These are phyloP conservation scores for Hydropsyche tenuis DNA, from an alignment of 1,140 invertebrate genomes.

Conservation along the genomic window DNA sequence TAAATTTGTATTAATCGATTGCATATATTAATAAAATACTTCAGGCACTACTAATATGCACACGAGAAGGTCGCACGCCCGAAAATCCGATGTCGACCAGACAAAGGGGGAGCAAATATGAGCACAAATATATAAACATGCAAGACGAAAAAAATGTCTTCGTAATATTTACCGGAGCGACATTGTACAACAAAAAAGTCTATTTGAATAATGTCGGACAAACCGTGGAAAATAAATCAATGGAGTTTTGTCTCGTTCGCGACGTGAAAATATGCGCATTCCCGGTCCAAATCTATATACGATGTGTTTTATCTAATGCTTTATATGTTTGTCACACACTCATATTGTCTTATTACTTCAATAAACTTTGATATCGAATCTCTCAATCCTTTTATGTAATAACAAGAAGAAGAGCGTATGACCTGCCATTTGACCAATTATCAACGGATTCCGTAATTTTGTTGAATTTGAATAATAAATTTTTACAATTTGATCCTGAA, in stretches of 20 bases:
- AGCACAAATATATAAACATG: not conserved
- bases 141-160: not conserved
- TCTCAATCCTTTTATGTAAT: too few species aligned
- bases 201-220: conserved; percentile 24
- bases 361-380: too few species aligned
- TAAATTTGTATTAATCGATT: not conserved
- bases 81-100: conserved; percentile 27
- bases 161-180: conserved; percentile 7
- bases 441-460: not conserved
- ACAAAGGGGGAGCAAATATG: not conserved
- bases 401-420: too few species aligned
- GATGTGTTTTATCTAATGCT: not conserved
- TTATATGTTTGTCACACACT: too few species aligned
- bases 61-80: conserved; percentile 32
- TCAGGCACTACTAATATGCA: too few species aligned
- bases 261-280: conserved; percentile 26
- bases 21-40: too few species aligned
- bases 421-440: too few species aligned
- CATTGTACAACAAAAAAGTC: not conserved
- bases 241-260: conserved; percentile 20
- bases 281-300: not conserved
- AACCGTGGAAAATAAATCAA: conserved; percentile 19
- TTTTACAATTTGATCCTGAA: not conserved
- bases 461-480: not conserved
- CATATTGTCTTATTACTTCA: too few species aligned